Conservation (phyloP, 2,113 vertebrate genomes). For the Hydrochoerus hydrochaeris region DNA sequence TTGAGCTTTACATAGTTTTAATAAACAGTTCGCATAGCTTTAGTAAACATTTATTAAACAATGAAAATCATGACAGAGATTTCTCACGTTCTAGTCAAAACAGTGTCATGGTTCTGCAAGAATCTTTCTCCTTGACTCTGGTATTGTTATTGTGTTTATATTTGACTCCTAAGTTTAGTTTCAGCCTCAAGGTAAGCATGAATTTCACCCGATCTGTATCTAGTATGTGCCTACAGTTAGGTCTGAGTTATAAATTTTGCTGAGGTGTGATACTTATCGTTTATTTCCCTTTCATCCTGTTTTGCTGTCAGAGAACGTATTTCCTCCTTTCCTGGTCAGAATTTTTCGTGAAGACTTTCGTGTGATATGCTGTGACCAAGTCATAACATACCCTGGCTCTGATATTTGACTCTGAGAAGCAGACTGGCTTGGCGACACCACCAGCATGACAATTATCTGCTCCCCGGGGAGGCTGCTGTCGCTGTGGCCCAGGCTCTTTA, state of each 20-base stretch:
- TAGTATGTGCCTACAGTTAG: neutral
- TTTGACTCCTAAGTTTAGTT: neutral
- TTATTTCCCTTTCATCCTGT: conserved; percentile 4
- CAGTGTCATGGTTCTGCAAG: neutral
- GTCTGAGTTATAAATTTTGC: neutral
- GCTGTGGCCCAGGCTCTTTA: neutral
- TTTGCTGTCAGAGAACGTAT: neutral
- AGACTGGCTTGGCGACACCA: neutral
- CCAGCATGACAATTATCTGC: neutral
- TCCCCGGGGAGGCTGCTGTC: neutral
- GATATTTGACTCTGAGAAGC: neutral
- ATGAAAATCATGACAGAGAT: neutral
- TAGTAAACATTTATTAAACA: neutral
- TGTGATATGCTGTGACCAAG: neutral
- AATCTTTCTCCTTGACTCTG: neutral
- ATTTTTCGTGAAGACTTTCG: conserved; percentile 2
- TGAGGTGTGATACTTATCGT: neutral
- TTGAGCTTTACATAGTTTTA: neutral
- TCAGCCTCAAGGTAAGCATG: neutral
- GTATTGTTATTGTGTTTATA: neutral
- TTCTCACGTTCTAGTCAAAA: neutral
- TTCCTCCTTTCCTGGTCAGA: neutral
- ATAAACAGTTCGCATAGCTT: neutral
- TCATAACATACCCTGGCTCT: neutral
- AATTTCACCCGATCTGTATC: neutral